phyloP scores from a whole-genome alignment of 2,113 vertebrate genomes.

The Hydrochoerus hydrochaeris region DNA sequence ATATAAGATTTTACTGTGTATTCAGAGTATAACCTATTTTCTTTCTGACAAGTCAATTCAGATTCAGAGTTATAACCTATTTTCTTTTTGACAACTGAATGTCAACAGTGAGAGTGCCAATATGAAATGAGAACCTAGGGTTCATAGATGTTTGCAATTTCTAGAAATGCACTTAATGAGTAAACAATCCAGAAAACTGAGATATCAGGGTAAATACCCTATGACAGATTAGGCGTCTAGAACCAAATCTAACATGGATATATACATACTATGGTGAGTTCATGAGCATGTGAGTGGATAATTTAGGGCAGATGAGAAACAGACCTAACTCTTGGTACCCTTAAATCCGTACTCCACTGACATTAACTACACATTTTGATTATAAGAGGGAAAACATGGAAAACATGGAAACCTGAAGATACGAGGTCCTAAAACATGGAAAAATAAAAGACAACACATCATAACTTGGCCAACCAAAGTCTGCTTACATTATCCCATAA shows the following conservation, averaged over 20 bases:
- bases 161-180: neutral
- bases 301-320: neutral
- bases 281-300: conserved; percentile 30
- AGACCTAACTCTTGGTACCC: conserved; percentile 25
- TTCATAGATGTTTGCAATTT: neutral
- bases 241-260: conserved; percentile 18
- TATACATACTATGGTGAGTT: neutral
- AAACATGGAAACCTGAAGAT: too few relatives aligned
- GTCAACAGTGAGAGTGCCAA: neutral
- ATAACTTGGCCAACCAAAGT: conserved; percentile 54
- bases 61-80: neutral
- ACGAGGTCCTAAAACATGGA: conserved; percentile 50
- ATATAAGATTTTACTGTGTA: neutral
- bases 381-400: neutral
- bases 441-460: conserved; percentile 53
- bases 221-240: neutral
- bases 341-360: conserved; percentile 25
- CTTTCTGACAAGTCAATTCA: neutral
- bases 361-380: conserved; percentile 54
- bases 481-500: conserved; percentile 38
- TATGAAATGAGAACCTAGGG: neutral
- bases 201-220: neutral
- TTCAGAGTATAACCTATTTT: neutral
- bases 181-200: conserved; percentile 33
- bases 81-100: neutral